These are phyloP conservation scores for Mola mola DNA, from an alignment of 2,113 vertebrate genomes.

Conservation along the genomic window DNA sequence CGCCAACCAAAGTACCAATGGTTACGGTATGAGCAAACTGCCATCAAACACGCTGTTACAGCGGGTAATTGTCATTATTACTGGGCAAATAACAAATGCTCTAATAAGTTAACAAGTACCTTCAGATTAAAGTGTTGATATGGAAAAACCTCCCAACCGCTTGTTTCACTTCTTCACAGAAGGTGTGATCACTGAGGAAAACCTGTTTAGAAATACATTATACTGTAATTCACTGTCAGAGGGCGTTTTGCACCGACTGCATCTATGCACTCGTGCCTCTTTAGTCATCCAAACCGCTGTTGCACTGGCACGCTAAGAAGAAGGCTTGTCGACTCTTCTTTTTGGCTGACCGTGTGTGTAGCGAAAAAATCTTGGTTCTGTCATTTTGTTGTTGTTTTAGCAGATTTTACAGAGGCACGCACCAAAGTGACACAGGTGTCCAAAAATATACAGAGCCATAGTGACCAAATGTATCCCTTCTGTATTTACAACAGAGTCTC, in stretches of 20 bases:
- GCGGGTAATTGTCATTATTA: slow-evolving; percentile 31
- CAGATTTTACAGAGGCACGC: slow-evolving; percentile 59
- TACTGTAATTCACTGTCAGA: no score
- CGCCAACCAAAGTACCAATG: slow-evolving; percentile 6
- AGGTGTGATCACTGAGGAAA: neutral
- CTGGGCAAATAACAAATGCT: slow-evolving; percentile 13
- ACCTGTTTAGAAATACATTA: neutral
- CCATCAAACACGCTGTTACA: slow-evolving; percentile 10
- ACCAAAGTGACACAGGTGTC: slow-evolving; percentile 46
- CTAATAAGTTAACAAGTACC: slow-evolving; percentile 24
- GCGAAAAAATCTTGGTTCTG: slow-evolving; percentile 40
- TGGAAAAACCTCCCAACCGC: slow-evolving; percentile 1
- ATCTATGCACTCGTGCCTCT: neutral
- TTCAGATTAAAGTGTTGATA: slow-evolving; percentile 17
- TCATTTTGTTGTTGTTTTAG: slow-evolving; percentile 53
- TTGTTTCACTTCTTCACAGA: slow-evolving; percentile 8
- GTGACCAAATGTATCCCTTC: slow-evolving; percentile 66
- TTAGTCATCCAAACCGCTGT: slow-evolving; percentile 2
- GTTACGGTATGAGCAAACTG: slow-evolving; percentile 25
- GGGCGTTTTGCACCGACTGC: no score
- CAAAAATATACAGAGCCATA: slow-evolving; percentile 62
- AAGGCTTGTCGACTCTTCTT: slow-evolving; percentile 4
- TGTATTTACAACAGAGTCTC: slow-evolving; percentile 69
- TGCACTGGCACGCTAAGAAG: neutral
- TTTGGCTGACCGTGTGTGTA: slow-evolving; percentile 5